Base-by-base conservation (phyloP, 2,888 invertebrate species). In the Microctonus brassicae region DNA sequence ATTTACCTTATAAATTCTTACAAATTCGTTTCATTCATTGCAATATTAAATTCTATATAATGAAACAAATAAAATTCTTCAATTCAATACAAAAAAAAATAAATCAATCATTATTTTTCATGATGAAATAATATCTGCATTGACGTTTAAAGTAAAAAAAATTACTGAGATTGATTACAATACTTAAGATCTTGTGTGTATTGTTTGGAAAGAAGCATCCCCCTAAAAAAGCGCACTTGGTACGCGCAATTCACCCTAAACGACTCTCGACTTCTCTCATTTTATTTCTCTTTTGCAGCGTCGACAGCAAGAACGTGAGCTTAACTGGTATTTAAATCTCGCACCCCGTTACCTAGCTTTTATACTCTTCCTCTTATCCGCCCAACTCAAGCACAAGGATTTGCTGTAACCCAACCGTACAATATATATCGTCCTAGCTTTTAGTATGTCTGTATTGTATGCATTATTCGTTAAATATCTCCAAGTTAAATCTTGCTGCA, bases 321-420 rank as follows among this genome's bases (percentile, higher is more conserved):
- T 64, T 64, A 64, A 64, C 64, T 64, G 64, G 64, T 42, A 52
- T 64, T 64, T 64, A 64, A 64, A 64, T 64, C 64, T 64, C 52
- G 24, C 9, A n/a, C 5, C 20, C 42, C 62, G 17, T 22, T 42
- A n/a, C 20, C 17, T 47, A 10, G 42, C 33, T 39, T 47, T 47
- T 47, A 47, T 64, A 47, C 6, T 29, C 22, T 24, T 13, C 58
- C 70, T 58, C 65, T 65, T 70, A 70, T 70, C 70, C 39, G 34
- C 58, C 34, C 57, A 60, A 47, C 47, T 17, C 65, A 55, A 64
- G 60, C 58, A 33, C 52, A 29, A 58, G 70, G 70, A 70, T 70
- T 70, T 65, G 52, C 65, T 58, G 47, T 20, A 17, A 55, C 17
- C 33, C 57, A 57, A 24, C 20, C 22, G 26, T 29, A 26, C 5